A percentile compares a stretch with the other conserved stretches of the same genome.
Evolutionary conservation across 2,888 invertebrate species (phyloP).

Genomic region (Zygogramma bicolorata): DNA sequence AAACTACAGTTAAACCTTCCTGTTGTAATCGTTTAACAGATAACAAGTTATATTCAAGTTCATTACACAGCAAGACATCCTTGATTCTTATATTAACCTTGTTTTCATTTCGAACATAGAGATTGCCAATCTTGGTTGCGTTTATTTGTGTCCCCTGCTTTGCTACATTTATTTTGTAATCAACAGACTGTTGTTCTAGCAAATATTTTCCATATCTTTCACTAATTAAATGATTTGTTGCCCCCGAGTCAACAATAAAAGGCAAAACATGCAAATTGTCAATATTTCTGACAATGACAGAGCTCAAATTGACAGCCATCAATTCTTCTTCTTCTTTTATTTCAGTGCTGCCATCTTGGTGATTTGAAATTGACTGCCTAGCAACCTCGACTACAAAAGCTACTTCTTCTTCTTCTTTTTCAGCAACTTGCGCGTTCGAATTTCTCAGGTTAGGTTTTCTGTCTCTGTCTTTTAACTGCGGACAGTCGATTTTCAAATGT

Average conservation of each 20-base stretch:
- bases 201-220: not conserved
- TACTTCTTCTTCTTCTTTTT: not conserved
- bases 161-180: conserved; percentile 2
- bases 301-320: not conserved
- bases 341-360: no score
- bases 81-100: not conserved
- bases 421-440: not conserved
- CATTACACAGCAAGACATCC: not conserved
- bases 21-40: no score
- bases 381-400: not conserved
- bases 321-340: no score
- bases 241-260: conserved; percentile 5
- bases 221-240: conserved; percentile 3
- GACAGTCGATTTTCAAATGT: no score
- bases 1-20: no score
- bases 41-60: not conserved
- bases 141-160: not conserved
- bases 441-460: no score
- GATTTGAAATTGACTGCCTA: no score
- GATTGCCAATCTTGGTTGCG: not conserved
- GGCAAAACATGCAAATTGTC: not conserved
- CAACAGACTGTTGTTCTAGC: not conserved
- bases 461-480: no score
- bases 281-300: not conserved
- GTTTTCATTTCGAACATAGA: not conserved